Evolutionary conservation across 37 sponge, comb jelly and placozoan genomes (phyloP), one percentile per base, ranked within the genome.

Genomic region (Aphrocallistes beatrix): DNA sequence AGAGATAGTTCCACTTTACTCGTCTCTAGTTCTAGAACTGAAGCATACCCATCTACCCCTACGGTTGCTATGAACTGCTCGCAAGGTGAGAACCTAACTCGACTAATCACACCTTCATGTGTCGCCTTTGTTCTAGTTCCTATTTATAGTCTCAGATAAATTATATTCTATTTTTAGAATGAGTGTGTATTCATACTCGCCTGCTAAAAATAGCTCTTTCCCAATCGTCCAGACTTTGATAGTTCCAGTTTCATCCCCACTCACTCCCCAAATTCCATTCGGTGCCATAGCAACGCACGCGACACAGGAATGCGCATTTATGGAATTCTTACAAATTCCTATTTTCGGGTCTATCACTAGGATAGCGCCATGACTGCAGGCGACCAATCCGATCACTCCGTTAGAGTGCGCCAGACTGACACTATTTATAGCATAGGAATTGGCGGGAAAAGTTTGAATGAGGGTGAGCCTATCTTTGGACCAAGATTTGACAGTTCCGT

Each of bases 401-500:
- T 19, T 60, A 6, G 75, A 60, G 8, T 60, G 75, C 3, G 75
- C 8, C 28, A 60, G 75, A 30, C 21, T 3, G 25, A 60, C 75
- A 13, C 75, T 60, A 60, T 60, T 60, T 32, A 60, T 60, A 19
- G 75, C n/a, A 60, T 60, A 60, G 75, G 75, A 60, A 60, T 60
- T 60, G 17, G 75, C 75, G 8, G 75, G 75, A 60, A 21, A 25
- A 25, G 75, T 32, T 60, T 60, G 75, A 6, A 60, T 3, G 75
- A 60, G 75, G 32, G 75, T 19, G n/a, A n/a, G n/a, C 10, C 75
- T 6, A 6, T 60, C 75, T 60, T 60, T 60, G 25, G 75, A 32
- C 75, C 75, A 60, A 13, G 75, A 32, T 60, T 60, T 60, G n/a
- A 60, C 75, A 60, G 75, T 60, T 19, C 75, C 75, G n/a, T 60